phyloP scores from a whole-genome alignment of 2,797 vertebrate species.

The Epinephelus coioides region DNA sequence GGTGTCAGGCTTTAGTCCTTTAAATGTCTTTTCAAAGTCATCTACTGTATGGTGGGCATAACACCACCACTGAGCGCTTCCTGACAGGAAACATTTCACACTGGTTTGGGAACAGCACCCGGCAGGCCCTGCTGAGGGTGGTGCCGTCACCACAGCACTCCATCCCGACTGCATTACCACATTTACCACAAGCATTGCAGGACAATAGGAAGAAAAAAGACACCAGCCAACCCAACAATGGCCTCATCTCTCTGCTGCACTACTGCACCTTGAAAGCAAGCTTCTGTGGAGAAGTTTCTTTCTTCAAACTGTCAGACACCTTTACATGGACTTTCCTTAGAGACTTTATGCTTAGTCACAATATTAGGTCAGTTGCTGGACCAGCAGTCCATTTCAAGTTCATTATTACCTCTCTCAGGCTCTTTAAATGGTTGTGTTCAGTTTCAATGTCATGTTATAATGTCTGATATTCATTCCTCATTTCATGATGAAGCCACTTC shows the following conservation, averaged over 20 bases:
- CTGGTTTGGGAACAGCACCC: not conserved
- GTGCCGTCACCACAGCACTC: not conserved
- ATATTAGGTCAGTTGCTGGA: not conserved
- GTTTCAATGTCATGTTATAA: not conserved
- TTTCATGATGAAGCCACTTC: too few species aligned
- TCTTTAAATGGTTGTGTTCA: not conserved
- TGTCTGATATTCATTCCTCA: not conserved
- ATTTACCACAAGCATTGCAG: too few species aligned
- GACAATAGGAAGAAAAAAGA: too few species aligned
- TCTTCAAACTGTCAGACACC: slow-evolving; percentile 4
- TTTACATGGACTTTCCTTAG: slow-evolving; percentile 8
- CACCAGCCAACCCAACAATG: too few species aligned
- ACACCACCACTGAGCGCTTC: not conserved
- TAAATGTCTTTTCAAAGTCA: too few species aligned
- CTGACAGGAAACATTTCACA: not conserved
- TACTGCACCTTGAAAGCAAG: slow-evolving; percentile 10
- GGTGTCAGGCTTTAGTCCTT: too few species aligned
- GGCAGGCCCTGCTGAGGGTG: not conserved
- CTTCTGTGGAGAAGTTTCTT: slow-evolving; percentile 2
- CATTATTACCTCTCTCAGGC: not conserved
- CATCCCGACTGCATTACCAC: not conserved
- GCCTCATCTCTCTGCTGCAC: not conserved
- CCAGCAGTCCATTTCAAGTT: not conserved
- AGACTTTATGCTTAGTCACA: not conserved
- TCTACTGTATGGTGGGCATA: too few species aligned